Evolutionary conservation across 35 echinoderm and acorn worm genomes (phyloP).

Genomic region (Ophioderma brevispina): DNA sequence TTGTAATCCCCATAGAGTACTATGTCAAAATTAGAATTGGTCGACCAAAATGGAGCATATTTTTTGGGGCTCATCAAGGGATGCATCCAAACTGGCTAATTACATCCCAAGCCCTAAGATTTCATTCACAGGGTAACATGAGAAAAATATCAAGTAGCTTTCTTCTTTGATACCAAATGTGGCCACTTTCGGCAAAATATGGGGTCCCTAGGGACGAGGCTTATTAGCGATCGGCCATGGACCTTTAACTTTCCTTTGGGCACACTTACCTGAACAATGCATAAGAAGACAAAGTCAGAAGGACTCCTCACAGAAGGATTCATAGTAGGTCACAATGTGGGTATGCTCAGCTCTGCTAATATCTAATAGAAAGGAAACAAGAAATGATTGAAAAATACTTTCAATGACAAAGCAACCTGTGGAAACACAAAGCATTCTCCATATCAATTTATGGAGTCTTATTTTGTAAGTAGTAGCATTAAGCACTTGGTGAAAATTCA

Average conservation of each 20-base stretch:
- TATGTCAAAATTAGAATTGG: too few relatives aligned
- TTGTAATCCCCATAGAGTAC: too few relatives aligned
- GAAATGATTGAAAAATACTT: too few relatives aligned
- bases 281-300: conserved; percentile 60
- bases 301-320: conserved; percentile 88
- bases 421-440: too few relatives aligned
- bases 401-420: too few relatives aligned
- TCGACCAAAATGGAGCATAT: background rate
- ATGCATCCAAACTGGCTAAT: background rate
- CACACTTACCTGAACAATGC: conserved; percentile 88
- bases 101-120: background rate
- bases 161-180: background rate
- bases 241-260: background rate
- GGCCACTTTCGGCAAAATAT: too few relatives aligned
- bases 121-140: background rate
- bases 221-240: background rate
- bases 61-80: background rate
- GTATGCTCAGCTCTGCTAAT: conserved; percentile 82
- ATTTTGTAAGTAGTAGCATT: too few relatives aligned
- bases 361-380: conserved; percentile 24
- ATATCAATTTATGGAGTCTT: too few relatives aligned
- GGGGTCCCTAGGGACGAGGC: background rate
- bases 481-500: too few relatives aligned
- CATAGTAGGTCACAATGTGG: conserved; percentile 90
- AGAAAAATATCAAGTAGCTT: background rate